phyloP scores from a whole-genome alignment of 2,113 vertebrate species.

The Channa argus region DNA sequence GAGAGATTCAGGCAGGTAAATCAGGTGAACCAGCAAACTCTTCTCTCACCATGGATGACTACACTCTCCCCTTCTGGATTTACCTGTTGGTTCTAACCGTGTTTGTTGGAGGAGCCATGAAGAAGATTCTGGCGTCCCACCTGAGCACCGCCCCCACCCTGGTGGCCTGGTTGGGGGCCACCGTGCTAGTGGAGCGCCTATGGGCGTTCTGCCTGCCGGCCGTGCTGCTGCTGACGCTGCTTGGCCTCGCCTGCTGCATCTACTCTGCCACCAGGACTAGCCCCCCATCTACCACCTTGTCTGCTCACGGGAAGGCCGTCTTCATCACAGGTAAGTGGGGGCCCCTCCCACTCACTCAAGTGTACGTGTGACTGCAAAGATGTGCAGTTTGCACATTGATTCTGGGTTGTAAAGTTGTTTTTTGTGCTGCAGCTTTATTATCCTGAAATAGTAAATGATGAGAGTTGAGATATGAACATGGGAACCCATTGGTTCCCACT shows the following conservation, averaged over 20 bases:
- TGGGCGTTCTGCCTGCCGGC: conserved; percentile 74
- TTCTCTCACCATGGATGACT: conserved; percentile 74
- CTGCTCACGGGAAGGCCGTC: conserved; percentile 74
- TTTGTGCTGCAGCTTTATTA: too few relatives aligned
- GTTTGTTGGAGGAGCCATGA: conserved; percentile 73
- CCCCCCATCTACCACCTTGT: conserved; percentile 26
- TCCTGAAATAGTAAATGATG: not conserved
- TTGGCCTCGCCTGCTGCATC: conserved; percentile 66
- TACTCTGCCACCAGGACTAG: conserved; percentile 34
- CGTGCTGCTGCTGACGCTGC: conserved; percentile 52
- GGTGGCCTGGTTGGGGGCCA: conserved; percentile 80
- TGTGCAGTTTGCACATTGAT: not conserved
- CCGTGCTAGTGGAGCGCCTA: conserved; percentile 77
- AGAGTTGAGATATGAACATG: not conserved
- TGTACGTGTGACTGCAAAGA: not conserved
- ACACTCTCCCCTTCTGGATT: conserved; percentile 79
- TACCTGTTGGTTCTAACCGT: conserved; percentile 76
- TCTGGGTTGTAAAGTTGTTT: not conserved
- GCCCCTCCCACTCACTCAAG: conserved; percentile 25
- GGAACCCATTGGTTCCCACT: conserved; percentile 6
- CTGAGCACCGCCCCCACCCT: conserved; percentile 69
- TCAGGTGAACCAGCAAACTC: not conserved
- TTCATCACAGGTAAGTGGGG: conserved; percentile 82
- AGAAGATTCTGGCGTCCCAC: conserved; percentile 76
- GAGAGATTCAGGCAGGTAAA: not conserved